These are phyloP conservation scores for Zygothrica quintamaculata DNA, from an alignment of 2,888 invertebrate species.

Conservation along the genomic window DNA sequence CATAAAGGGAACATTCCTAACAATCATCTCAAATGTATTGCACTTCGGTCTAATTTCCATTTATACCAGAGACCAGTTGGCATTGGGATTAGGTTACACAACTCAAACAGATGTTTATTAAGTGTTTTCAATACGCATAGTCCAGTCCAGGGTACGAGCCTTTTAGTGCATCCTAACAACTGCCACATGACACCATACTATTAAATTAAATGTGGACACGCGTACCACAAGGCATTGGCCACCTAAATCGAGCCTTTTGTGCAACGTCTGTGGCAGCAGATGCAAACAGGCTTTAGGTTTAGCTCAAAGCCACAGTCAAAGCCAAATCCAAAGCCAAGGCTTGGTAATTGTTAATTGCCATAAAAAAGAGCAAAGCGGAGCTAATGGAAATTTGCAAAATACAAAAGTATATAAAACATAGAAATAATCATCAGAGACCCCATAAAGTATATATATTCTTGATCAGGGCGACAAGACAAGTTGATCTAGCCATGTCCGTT, in stretches of 20 bases:
- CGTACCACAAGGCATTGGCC: slow-evolving; percentile 51
- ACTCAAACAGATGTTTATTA: slow-evolving; percentile 66
- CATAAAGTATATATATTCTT: no score
- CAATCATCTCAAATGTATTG: slow-evolving; percentile 48
- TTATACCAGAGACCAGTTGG: slow-evolving; percentile 39
- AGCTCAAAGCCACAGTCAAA: slow-evolving; percentile 6
- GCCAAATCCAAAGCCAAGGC: slow-evolving; percentile 26
- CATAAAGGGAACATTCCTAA: slow-evolving; percentile 43
- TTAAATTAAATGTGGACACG: slow-evolving; percentile 77
- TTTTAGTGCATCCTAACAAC: slow-evolving; percentile 76
- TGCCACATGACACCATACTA: slow-evolving; percentile 79
- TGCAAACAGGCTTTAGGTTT: slow-evolving; percentile 46
- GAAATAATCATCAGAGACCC: no score
- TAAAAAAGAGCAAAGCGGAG: no score
- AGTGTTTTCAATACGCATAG: slow-evolving; percentile 7
- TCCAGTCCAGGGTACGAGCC: slow-evolving; percentile 6
- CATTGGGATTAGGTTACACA: slow-evolving; percentile 65
- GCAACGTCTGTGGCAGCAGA: slow-evolving; percentile 62
- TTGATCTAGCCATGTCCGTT: no score
- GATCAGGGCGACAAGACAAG: no score
- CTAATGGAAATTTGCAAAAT: no score
- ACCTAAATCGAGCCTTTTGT: slow-evolving; percentile 57
- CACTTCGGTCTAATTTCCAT: slow-evolving; percentile 50
- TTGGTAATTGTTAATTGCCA: no score
- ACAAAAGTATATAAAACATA: no score